A percentile compares a stretch with the other conserved stretches of the same genome.
phyloP scores from a whole-genome alignment of 2,888 invertebrate genomes.

The Dysmachus trigonus region DNA sequence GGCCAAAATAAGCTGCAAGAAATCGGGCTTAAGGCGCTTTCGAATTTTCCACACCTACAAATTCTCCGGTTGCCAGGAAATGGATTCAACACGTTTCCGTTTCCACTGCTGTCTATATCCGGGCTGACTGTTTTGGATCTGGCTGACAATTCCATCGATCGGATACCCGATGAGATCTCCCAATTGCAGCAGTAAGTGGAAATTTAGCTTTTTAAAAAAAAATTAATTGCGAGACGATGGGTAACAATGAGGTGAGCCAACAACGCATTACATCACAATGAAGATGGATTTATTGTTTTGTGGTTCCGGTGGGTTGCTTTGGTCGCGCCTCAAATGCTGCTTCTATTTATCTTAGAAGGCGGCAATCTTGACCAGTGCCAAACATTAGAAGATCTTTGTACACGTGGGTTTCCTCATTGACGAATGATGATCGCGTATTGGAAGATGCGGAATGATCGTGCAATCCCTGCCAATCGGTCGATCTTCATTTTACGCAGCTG shows the following conservation, averaged over 20 bases:
- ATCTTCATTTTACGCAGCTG: not conserved
- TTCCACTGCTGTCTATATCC: constrained; percentile 69
- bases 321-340: constrained; percentile 13
- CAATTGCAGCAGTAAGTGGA: constrained; percentile 68
- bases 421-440: not conserved
- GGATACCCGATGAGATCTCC: constrained; percentile 72
- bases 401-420: not conserved
- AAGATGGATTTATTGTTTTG: constrained; percentile 35
- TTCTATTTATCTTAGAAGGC: not conserved
- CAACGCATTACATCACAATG: constrained; percentile 6
- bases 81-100: constrained; percentile 70
- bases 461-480: not conserved
- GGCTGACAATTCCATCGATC: constrained; percentile 73
- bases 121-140: constrained; percentile 73
- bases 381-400: not conserved
- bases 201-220: constrained; percentile 28
- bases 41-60: constrained; percentile 55
- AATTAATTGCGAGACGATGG: constrained; percentile 6
- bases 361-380: not conserved
- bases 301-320: constrained; percentile 29
- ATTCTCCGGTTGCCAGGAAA: constrained; percentile 67
- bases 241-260: constrained; percentile 3
- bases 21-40: constrained; percentile 52
- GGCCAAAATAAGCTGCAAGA: constrained; percentile 54
- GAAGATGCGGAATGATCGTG: not conserved